phyloP scores from a whole-genome alignment of 2,888 invertebrate genomes.

The Pegoplata infirma region DNA sequence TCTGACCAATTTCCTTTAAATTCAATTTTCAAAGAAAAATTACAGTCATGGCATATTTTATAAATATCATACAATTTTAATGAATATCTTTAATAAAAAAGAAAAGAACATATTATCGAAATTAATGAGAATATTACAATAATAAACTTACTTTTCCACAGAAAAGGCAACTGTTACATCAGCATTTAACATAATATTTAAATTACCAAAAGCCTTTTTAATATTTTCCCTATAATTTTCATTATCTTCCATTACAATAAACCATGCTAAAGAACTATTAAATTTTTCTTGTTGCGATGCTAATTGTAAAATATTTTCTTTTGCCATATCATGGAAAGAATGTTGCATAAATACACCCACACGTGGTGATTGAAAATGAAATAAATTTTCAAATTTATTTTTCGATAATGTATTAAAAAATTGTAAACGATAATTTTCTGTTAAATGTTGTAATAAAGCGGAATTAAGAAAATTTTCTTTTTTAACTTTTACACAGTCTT shows the following conservation, averaged over 20 bases:
- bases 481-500: conserved; percentile 11
- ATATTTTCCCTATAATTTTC: conserved; percentile 2
- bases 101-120: too few relatives aligned
- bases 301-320: conserved; percentile 59
- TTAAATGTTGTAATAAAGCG: conserved; percentile 42
- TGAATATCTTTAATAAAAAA: too few relatives aligned
- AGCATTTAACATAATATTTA: conserved; percentile 70
- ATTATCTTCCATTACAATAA: conserved; percentile 64
- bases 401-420: conserved; percentile 62
- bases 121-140: too few relatives aligned
- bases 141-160: conserved; percentile 32
- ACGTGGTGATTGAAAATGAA: conserved; percentile 60
- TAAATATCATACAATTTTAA: conserved; percentile 72
- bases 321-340: conserved; percentile 54
- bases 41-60: conserved; percentile 65
- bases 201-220: conserved; percentile 14
- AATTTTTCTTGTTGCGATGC: conserved; percentile 59
- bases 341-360: conserved; percentile 68
- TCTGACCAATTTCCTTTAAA: conserved; percentile 71
- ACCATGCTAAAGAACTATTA: conserved; percentile 66
- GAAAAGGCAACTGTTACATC: conserved; percentile 71
- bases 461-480: conserved; percentile 35
- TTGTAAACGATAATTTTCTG: conserved; percentile 67
- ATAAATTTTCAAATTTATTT: conserved; percentile 3
- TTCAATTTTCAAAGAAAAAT: conserved; percentile 62